Percentiles rank a stretch among this genome's conserved stretches.
Conservation (phyloP, 2,888 invertebrate species). For the Melitaea athalia region DNA sequence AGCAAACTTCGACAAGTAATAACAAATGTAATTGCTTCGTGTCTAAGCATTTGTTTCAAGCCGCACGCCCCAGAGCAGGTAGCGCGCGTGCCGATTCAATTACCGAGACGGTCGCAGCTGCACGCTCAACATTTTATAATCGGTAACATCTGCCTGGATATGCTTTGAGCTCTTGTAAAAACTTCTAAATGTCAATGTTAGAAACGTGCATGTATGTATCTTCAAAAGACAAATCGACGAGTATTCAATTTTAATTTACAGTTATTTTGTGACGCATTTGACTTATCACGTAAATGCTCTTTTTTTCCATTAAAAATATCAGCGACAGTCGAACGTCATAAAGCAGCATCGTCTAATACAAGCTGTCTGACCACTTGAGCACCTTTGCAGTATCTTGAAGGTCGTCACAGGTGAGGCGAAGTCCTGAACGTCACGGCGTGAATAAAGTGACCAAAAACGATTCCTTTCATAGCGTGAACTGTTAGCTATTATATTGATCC, state of each 20-base stretch:
- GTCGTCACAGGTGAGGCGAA: conserved; percentile 25
- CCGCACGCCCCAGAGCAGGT: conserved; percentile 25
- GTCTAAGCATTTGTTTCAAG: conserved; percentile 9
- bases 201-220: neutral
- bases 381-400: conserved; percentile 25
- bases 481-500: conserved; percentile 13
- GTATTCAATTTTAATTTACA: neutral
- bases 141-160: conserved; percentile 31
- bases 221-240: neutral
- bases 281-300: too few species aligned
- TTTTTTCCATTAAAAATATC: too few species aligned
- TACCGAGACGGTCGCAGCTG: conserved; percentile 30
- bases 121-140: conserved; percentile 23
- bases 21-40: conserved; percentile 13
- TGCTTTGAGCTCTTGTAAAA: neutral
- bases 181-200: neutral
- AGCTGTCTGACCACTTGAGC: conserved; percentile 20
- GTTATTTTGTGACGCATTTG: neutral
- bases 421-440: conserved; percentile 24
- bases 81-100: conserved; percentile 30
- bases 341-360: conserved; percentile 13
- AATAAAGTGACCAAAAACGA: conserved; percentile 4
- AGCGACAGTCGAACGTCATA: neutral
- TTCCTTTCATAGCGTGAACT: neutral
- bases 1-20: conserved; percentile 12